Evolutionary conservation across 1,140 invertebrate genomes (phyloP).

Genomic region (Drosophila rhopaloa): DNA sequence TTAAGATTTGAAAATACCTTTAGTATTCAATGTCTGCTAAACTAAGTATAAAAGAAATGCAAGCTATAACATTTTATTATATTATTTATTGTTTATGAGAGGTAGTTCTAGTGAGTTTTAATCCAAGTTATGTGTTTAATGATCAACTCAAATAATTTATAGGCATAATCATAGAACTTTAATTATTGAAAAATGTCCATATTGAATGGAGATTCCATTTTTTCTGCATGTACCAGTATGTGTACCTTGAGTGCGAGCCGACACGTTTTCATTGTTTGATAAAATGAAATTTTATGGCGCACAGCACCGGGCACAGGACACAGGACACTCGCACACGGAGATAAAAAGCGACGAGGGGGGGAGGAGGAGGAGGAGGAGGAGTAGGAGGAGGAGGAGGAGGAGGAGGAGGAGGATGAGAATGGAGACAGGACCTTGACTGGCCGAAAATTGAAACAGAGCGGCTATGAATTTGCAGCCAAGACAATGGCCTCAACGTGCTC

Average conservation of each 20-base stretch:
- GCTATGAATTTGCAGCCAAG: conserved; percentile 79
- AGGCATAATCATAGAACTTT: too few relatives aligned
- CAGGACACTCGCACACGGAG: conserved; percentile 17
- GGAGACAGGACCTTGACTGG: conserved; percentile 26
- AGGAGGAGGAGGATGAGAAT: neutral
- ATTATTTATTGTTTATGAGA: too few relatives aligned
- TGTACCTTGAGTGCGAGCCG: conserved; percentile 41
- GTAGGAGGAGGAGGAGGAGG: neutral
- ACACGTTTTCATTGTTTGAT: conserved; percentile 81
- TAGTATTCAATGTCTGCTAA: too few relatives aligned
- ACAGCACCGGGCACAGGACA: conserved; percentile 22
- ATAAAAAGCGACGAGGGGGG: conserved; percentile 1
- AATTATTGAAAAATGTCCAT: neutral
- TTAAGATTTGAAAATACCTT: too few relatives aligned
- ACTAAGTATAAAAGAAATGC: too few relatives aligned
- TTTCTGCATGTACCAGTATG: neutral
- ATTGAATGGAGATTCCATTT: neutral
- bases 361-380: neutral
- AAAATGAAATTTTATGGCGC: conserved; percentile 81
- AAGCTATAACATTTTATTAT: too few relatives aligned
- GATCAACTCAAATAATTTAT: too few relatives aligned
- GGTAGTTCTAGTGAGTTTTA: too few relatives aligned
- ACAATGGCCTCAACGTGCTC: conserved; percentile 68
- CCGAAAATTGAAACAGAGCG: conserved; percentile 81
- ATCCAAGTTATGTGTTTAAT: too few relatives aligned